phyloP scores from a whole-genome alignment of 2,113 vertebrate species.

The Odobenus rosmarus region DNA sequence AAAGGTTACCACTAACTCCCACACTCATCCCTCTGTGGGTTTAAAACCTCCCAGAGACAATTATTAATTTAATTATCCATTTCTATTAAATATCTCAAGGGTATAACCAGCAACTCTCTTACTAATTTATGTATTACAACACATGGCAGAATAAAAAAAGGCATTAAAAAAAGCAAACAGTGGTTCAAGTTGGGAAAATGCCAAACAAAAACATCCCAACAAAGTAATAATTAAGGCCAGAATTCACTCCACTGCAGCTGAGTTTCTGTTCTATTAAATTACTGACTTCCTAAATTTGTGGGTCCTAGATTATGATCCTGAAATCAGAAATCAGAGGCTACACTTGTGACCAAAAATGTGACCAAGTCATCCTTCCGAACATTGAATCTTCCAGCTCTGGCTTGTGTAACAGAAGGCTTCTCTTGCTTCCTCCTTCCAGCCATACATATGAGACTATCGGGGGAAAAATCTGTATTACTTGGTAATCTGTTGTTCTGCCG shows the following conservation, averaged over 20 bases:
- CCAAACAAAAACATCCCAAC: slow-evolving; percentile 3
- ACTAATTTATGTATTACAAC: slow-evolving; percentile 26
- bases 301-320: slow-evolving; percentile 3
- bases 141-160: background rate
- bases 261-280: slow-evolving; percentile 30
- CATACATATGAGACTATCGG: background rate
- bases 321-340: slow-evolving; percentile 28
- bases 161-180: background rate
- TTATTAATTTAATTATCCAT: slow-evolving; percentile 50
- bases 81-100: slow-evolving; percentile 10
- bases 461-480: background rate
- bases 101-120: background rate
- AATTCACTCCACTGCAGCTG: background rate
- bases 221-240: background rate
- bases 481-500: background rate
- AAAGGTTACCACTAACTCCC: slow-evolving; percentile 9
- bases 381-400: background rate
- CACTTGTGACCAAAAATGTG: slow-evolving; percentile 13
- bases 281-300: background rate
- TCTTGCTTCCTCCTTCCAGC: background rate
- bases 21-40: background rate
- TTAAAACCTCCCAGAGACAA: slow-evolving; percentile 47
- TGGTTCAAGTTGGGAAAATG: background rate
- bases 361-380: background rate
- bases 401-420: background rate